Percentiles rank a stretch among this genome's conserved stretches.
Conservation (phyloP, 2,113 vertebrate genomes). For the Myotis brandtii region DNA sequence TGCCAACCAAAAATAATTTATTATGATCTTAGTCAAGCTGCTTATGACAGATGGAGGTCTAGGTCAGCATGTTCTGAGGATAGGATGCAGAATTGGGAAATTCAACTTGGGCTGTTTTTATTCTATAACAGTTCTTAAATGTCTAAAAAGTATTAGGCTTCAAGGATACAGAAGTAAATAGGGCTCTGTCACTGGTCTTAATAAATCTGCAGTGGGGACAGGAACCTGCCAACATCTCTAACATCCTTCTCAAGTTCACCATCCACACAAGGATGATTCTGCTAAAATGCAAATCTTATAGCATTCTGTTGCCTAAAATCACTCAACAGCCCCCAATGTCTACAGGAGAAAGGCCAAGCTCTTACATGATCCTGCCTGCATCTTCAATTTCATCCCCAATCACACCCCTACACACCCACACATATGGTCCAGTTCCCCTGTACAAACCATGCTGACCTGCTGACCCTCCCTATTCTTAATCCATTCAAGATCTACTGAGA, state of each 20-base stretch:
- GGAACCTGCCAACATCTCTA: background rate
- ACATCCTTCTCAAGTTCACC: background rate
- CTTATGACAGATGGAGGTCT: constrained; percentile 72
- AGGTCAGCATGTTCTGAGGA: constrained; percentile 71
- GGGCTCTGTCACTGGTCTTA: background rate
- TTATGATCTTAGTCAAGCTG: constrained; percentile 71
- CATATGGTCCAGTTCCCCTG: background rate
- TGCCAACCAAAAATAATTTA: constrained; percentile 72
- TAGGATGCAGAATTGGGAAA: constrained; percentile 24
- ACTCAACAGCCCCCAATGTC: background rate
- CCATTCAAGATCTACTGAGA: background rate
- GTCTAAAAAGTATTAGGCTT: background rate
- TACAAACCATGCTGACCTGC: background rate
- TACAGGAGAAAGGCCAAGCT: background rate
- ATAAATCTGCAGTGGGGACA: background rate
- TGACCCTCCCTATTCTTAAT: background rate
- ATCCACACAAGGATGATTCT: background rate
- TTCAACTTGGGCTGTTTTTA: constrained; percentile 43
- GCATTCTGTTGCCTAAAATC: background rate
- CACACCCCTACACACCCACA: too few relatives aligned
- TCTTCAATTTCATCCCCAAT: background rate
- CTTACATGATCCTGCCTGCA: background rate
- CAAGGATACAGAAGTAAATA: background rate
- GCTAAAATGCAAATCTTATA: background rate
- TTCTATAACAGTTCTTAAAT: background rate